A percentile compares a stretch with the other conserved stretches of the same genome.
phyloP scores from a whole-genome alignment of 2,113 vertebrate species.

The Cygnus buccinator region DNA sequence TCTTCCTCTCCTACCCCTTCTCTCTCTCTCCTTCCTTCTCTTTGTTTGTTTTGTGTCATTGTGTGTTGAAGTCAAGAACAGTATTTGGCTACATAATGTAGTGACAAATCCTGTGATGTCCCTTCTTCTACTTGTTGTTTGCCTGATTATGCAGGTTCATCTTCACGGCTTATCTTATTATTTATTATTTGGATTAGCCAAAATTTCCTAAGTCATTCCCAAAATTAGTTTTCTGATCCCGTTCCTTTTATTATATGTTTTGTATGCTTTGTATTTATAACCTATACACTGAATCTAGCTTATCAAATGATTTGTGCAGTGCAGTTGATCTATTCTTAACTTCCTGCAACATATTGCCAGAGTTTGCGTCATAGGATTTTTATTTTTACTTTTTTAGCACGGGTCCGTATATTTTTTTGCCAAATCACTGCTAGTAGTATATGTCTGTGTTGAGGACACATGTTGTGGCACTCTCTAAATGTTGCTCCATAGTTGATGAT shows the following conservation, averaged over 20 bases:
- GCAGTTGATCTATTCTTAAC: not conserved
- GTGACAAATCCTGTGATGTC: not conserved
- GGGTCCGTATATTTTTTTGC: not conserved
- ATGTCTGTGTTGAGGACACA: not conserved
- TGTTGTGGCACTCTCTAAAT: not conserved
- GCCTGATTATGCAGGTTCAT: not conserved
- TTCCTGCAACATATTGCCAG: not conserved
- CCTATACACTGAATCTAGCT: not conserved
- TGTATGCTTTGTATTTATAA: not conserved
- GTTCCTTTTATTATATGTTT: not conserved
- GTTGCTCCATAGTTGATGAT: not conserved
- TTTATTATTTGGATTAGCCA: too few relatives aligned
- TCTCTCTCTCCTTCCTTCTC: not conserved
- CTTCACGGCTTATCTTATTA: not conserved
- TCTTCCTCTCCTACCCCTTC: not conserved
- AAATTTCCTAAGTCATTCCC: not conserved
- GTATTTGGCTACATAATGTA: fast-evolving
- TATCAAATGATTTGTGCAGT: not conserved
- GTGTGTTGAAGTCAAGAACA: not conserved
- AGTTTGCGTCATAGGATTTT: not conserved
- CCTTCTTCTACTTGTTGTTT: not conserved
- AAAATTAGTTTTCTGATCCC: not conserved
- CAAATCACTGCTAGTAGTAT: not conserved
- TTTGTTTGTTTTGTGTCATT: not conserved
- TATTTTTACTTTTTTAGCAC: not conserved